Conservation (phyloP, 2,888 invertebrate genomes). For the Helleia helle region DNA sequence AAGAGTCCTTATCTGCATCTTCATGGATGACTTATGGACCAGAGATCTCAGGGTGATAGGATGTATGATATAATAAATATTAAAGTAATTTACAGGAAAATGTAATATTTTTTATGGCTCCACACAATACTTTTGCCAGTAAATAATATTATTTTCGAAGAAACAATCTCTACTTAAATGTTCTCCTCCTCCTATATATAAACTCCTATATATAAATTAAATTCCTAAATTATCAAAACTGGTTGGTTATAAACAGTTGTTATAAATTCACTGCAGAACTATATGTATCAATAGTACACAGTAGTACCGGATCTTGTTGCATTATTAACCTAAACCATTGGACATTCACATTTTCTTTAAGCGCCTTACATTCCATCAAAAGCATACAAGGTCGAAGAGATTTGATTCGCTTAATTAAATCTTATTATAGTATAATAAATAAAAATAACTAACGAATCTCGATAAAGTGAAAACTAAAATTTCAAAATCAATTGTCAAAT, state of each 20-base stretch:
- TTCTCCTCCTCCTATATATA: no score
- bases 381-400: conserved; percentile 29
- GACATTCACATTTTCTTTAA: conserved; percentile 29
- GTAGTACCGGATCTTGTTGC: conserved; percentile 23
- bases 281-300: conserved; percentile 2
- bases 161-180: no score
- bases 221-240: neutral
- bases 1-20: no score
- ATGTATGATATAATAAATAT: no score
- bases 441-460: neutral
- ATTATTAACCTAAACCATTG: conserved; percentile 17
- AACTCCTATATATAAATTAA: no score
- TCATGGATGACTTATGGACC: no score
- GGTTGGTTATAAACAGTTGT: neutral
- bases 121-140: no score
- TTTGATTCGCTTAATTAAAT: conserved; percentile 17
- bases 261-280: conserved; percentile 3
- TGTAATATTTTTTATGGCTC: no score
- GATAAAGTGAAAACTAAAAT: neutral
- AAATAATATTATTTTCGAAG: no score
- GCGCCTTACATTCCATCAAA: conserved; percentile 25
- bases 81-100: no score
- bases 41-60: no score
- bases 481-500: conserved; percentile 14
- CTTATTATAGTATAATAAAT: neutral